A percentile compares a stretch with the other conserved stretches of the same genome.
These are phyloP conservation scores for Etia nguti DNA, from an alignment of 2,113 vertebrate species.

Conservation along the genomic window DNA sequence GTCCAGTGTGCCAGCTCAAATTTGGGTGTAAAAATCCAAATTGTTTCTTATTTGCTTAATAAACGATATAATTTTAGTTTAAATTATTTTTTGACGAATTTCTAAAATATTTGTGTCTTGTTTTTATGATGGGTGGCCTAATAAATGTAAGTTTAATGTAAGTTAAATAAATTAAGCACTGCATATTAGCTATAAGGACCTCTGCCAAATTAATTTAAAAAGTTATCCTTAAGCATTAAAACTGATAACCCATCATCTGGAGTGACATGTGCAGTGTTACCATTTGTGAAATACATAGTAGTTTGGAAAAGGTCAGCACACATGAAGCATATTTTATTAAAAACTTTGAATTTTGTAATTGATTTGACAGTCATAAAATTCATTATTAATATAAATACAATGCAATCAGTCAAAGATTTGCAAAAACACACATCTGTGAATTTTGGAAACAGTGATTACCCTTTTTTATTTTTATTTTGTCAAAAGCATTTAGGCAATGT, in stretches of 20 bases:
- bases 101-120: neutral
- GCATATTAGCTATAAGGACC: neutral
- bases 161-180: too few species aligned
- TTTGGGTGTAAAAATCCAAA: neutral
- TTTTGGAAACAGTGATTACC: neutral
- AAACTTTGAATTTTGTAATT: fast-evolving
- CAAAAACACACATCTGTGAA: neutral
- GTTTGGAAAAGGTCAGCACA: neutral
- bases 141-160: too few species aligned
- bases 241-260: neutral
- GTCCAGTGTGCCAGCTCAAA: neutral
- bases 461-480: neutral
- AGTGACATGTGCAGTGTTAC: neutral
- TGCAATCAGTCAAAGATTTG: neutral
- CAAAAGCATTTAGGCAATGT: neutral
- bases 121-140: neutral
- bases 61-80: neutral
- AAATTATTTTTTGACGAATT: neutral
- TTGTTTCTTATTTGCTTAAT: neutral
- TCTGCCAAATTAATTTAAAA: neutral
- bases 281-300: neutral
- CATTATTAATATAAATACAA: neutral
- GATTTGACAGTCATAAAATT: neutral
- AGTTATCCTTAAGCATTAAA: neutral
- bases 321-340: neutral